Base-by-base conservation (phyloP, 2,888 invertebrate species). In the Prosopocoilus inquinatus region DNA sequence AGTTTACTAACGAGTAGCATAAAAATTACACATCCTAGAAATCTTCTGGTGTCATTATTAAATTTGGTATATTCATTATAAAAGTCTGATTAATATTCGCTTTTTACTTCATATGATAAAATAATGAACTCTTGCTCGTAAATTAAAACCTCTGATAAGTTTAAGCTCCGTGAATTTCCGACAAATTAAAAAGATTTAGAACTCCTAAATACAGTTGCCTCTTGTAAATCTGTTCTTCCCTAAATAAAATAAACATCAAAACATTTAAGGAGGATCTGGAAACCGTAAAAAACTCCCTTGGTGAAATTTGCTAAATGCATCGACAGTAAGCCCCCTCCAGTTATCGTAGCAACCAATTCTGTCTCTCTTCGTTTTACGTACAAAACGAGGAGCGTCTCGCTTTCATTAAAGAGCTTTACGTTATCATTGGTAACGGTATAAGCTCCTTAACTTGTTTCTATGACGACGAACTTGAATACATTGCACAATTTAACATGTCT, bases 401-500 rank as follows among this genome's bases (percentile, higher is more conserved):
- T 68, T 61, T 67, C 72, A 74, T 74, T 74, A 75, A 74, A 71
- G 68, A 67, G 73, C 73, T 75, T 73, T 69, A 65, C 63, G 68
- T 69, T 71, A 74, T 75, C 72, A 70, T 69, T 70, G 71, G 70
- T 69, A 73, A 71, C 69, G 70, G 62, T 61, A 64, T 74, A 75
- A 75, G 74, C 73, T 70, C 75, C 74, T 75, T 75, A 41, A 41
- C 41, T 41, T 41, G 41, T 41, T 41, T 15, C 41, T 41, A 41
- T 41, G 41, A 41, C 41, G 41, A 41, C 41, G 41, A 41, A 41
- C 41, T 41, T 16, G 41, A 13, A 41, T 41, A 41, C 16, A 15
- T 16, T 11, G 16, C 16, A 12, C 12, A 12, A 12, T 38, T 13
- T 16, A 13, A 41, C 41, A 41, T 41, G 41, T 41, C 41, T 16